Percentiles rank a stretch among this genome's conserved stretches.
phyloP scores from a whole-genome alignment of 53 echinoderm and acorn worm species.

The Crossaster papposus region DNA sequence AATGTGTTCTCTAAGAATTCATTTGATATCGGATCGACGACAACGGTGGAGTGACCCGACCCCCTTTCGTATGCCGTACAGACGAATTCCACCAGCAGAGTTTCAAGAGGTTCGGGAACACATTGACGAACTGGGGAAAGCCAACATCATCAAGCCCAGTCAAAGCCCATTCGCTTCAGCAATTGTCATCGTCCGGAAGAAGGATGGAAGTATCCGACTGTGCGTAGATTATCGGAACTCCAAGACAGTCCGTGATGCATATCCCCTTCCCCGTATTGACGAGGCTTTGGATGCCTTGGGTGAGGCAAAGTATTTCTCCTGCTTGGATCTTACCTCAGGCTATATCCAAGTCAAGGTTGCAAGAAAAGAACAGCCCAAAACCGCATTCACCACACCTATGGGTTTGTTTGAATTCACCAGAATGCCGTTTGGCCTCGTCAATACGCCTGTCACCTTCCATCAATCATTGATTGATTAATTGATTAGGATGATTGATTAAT shows the following conservation, averaged over 20 bases:
- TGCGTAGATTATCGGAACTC: constrained; percentile 53
- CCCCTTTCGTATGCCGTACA: constrained; percentile 47
- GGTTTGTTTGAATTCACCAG: too few species aligned
- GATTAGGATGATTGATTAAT: too few species aligned
- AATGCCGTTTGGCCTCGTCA: constrained; percentile 8
- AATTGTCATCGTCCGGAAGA: constrained; percentile 56
- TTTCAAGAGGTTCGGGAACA: constrained; percentile 39
- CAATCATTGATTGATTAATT: too few species aligned
- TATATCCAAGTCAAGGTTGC: constrained; percentile 41
- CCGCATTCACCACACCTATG: neutral
- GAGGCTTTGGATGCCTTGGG: constrained; percentile 41
- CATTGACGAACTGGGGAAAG: constrained; percentile 26
- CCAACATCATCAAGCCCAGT: constrained; percentile 23
- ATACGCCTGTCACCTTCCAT: constrained; percentile 19
- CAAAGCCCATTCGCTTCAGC: constrained; percentile 29
- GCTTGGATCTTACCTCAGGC: constrained; percentile 40
- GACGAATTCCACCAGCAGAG: constrained; percentile 44
- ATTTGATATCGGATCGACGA: constrained; percentile 29
- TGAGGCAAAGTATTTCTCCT: constrained; percentile 47
- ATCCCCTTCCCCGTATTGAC: constrained; percentile 47
- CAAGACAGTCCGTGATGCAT: constrained; percentile 49
- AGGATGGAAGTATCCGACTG: constrained; percentile 47
- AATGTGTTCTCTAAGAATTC: constrained; percentile 30
- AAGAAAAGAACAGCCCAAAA: constrained; percentile 23
- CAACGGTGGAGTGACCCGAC: constrained; percentile 12